Percentiles rank a stretch among this genome's conserved stretches.
Evolutionary conservation across 2,888 invertebrate species (phyloP).

Genomic region (Calliscelio sp.): DNA sequence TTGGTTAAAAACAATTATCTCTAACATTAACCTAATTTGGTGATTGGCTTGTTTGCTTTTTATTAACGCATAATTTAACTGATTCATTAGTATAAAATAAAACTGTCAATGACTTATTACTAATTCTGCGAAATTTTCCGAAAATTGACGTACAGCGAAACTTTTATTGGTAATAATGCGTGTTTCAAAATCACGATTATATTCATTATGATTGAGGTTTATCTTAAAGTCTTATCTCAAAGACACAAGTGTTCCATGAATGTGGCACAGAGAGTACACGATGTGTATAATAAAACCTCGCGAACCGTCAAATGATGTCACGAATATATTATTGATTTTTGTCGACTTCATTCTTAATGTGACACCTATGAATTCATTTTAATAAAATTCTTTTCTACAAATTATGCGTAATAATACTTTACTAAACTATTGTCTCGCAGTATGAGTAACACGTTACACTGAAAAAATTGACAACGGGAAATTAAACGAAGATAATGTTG

Average conservation of each 20-base stretch:
- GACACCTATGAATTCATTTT: constrained; percentile 43
- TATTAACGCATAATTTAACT: neutral
- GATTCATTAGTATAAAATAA: neutral
- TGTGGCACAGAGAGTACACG: constrained; percentile 18
- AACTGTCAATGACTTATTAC: neutral
- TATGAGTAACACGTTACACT: no score
- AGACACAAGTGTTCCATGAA: constrained; percentile 60
- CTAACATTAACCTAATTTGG: no score
- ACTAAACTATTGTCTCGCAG: no score
- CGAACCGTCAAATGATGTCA: constrained; percentile 40
- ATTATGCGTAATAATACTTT: constrained; percentile 7
- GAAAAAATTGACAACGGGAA: no score
- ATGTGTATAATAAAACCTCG: constrained; percentile 36
- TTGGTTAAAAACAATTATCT: no score
- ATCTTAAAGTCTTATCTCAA: constrained; percentile 51
- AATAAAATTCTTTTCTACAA: constrained; percentile 14
- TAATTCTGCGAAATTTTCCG: neutral
- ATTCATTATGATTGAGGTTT: constrained; percentile 41
- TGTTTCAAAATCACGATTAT: constrained; percentile 52
- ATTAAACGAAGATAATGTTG: no score
- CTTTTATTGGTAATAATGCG: neutral
- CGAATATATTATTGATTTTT: constrained; percentile 44
- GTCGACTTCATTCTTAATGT: constrained; percentile 20
- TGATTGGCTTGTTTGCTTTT: neutral
- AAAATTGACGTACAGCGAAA: neutral